A percentile compares a stretch with the other conserved stretches of the same genome.
Conservation (phyloP, 2,797 vertebrate genomes). For the Mormyrops boulengeri region DNA sequence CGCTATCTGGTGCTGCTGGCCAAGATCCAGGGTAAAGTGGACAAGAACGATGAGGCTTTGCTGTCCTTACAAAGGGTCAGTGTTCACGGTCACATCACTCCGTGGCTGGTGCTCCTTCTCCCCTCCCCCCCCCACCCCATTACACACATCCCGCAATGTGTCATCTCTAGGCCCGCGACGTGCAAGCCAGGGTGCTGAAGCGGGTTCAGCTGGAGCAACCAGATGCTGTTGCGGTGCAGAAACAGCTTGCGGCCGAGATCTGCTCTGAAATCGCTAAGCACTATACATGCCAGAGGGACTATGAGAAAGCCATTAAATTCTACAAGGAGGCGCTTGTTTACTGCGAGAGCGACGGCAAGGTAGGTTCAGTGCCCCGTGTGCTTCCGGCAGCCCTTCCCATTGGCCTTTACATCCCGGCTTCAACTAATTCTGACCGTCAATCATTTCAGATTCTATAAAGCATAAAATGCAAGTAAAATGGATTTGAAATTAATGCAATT, state of each 20-base stretch:
- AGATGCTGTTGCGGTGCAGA: conserved; percentile 79
- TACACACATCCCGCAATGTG: not conserved
- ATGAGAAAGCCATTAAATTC: conserved; percentile 92
- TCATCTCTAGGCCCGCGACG: conserved; percentile 73
- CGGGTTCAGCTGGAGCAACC: conserved; percentile 85
- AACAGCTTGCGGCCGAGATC: conserved; percentile 88
- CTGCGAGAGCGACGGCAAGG: conserved; percentile 93
- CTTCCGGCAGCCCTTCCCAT: conserved; percentile 15
- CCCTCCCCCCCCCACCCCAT: not conserved
- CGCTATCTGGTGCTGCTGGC: conserved; percentile 82
- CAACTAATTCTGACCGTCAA: not conserved
- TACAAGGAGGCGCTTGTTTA: conserved; percentile 99
- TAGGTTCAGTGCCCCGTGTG: conserved; percentile 66
- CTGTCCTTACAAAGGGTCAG: conserved; percentile 78
- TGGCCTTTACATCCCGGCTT: conserved; percentile 29
- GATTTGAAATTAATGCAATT: not conserved
- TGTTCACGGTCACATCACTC: not conserved
- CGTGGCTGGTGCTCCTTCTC: not conserved
- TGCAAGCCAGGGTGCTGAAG: conserved; percentile 89
- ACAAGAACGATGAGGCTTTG: conserved; percentile 74
- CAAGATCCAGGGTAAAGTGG: conserved; percentile 83
- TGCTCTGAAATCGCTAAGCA: conserved; percentile 92
- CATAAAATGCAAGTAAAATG: not conserved
- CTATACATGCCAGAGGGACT: conserved; percentile 82
- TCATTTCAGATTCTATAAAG: not conserved